These are phyloP conservation scores for Hemicordylus capensis DNA, from an alignment of 2,113 vertebrate genomes.

Conservation along the genomic window DNA sequence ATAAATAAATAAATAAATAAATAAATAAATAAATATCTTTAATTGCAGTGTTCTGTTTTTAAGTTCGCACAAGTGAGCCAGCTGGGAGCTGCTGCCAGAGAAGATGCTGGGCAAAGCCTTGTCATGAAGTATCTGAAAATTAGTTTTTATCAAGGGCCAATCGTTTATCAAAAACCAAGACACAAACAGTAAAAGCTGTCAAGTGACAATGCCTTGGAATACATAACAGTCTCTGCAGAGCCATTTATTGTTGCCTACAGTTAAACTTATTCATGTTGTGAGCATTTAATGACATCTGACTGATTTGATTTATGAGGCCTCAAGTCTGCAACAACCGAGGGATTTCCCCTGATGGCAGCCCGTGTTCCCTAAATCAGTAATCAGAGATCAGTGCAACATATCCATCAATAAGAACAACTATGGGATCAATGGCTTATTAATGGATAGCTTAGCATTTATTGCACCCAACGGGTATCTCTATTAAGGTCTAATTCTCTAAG, in stretches of 20 bases:
- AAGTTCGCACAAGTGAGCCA: neutral
- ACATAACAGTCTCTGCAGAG: slow-evolving; percentile 5
- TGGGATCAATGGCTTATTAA: slow-evolving; percentile 54
- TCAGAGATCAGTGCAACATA: slow-evolving; percentile 32
- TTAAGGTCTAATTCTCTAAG: neutral
- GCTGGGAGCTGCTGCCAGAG: neutral
- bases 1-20: too few relatives aligned
- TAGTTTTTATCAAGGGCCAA: slow-evolving; percentile 32
- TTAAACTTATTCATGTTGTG: slow-evolving; percentile 13
- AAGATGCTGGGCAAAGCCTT: neutral
- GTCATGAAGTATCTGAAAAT: slow-evolving; percentile 20
- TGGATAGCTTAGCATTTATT: slow-evolving; percentile 23
- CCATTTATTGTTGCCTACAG: slow-evolving; percentile 21
- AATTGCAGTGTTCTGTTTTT: neutral
- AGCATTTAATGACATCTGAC: slow-evolving; percentile 29
- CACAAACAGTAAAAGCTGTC: neutral
- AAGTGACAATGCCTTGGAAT: slow-evolving; percentile 8
- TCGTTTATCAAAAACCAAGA: slow-evolving; percentile 29
- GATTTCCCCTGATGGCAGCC: slow-evolving; percentile 30
- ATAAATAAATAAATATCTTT: too few relatives aligned
- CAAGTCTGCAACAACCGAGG: slow-evolving; percentile 18
- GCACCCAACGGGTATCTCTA: slow-evolving; percentile 6
- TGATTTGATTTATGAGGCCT: slow-evolving; percentile 28
- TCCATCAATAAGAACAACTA: slow-evolving; percentile 39
- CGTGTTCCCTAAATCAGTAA: slow-evolving; percentile 25